phyloP scores from a whole-genome alignment of 2,113 vertebrate species.

The Calypte anna region DNA sequence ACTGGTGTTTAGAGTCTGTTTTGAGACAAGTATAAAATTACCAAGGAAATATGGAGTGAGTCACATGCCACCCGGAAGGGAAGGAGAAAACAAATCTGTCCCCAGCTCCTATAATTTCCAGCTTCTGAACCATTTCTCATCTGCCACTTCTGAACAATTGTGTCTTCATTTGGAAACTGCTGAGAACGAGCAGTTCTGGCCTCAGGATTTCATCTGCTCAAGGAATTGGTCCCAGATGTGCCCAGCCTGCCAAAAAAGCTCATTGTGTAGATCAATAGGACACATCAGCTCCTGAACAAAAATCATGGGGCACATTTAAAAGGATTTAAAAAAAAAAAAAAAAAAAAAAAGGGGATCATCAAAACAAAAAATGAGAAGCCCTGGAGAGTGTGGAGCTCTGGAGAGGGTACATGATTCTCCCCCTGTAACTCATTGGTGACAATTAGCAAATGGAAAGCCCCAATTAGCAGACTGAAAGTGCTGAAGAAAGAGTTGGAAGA shows the following conservation, averaged over 20 bases:
- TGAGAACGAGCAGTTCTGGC: conserved; percentile 38
- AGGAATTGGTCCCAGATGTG: conserved; percentile 48
- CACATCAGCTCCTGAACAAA: conserved; percentile 26
- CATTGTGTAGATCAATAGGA: conserved; percentile 44
- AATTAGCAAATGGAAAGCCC: neutral
- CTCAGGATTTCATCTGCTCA: conserved; percentile 45
- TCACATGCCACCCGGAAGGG: neutral
- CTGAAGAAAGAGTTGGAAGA: neutral
- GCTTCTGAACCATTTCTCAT: conserved; percentile 36
- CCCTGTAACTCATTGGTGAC: conserved; percentile 12
- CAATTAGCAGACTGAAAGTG: neutral
- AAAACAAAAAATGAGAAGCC: neutral
- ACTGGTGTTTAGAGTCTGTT: neutral
- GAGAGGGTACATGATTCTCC: neutral
- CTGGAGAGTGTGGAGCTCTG: neutral
- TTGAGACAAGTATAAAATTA: neutral
- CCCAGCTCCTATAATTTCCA: conserved; percentile 7
- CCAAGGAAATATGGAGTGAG: neutral
- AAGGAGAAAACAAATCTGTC: neutral
- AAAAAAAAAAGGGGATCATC: neutral
- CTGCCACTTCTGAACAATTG: conserved; percentile 45
- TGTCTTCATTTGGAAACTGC: conserved; percentile 22
- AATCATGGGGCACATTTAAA: neutral
- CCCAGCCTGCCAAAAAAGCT: conserved; percentile 39
- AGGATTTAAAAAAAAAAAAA: neutral